These are phyloP conservation scores for Peromyscus maniculatus DNA, from an alignment of 2,113 vertebrate species.

Conservation along the genomic window DNA sequence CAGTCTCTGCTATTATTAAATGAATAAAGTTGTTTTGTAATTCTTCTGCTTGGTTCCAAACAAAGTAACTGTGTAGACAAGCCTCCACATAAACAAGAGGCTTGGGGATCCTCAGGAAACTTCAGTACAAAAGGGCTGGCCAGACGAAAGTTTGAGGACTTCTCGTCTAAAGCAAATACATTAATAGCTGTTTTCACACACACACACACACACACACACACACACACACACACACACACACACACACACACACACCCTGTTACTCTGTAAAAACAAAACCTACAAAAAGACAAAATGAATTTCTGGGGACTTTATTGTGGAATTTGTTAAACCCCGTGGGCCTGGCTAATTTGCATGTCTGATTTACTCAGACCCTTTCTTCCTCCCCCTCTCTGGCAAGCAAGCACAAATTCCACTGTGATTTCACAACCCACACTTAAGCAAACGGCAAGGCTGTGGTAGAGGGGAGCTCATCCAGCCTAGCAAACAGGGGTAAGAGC, in stretches of 20 bases:
- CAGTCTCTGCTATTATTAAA: conserved; percentile 22
- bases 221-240: not conserved
- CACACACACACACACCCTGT: too few species aligned
- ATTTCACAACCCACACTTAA: conserved; percentile 70
- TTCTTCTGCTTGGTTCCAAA: conserved; percentile 5
- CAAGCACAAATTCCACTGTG: conserved; percentile 75
- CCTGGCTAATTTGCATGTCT: conserved; percentile 80
- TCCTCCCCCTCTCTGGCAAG: conserved; percentile 75
- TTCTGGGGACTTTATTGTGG: conserved; percentile 66
- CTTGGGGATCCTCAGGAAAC: not conserved
- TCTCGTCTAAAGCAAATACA: conserved; percentile 49
- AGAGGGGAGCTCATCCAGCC: not conserved
- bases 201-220: not conserved
- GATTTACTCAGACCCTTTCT: conserved; percentile 74
- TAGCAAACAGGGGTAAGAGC: conserved; percentile 39
- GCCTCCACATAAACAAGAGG: conserved; percentile 35
- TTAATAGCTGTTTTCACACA: not conserved
- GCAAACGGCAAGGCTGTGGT: conserved; percentile 30
- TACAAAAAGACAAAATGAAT: conserved; percentile 61
- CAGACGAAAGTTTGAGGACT: conserved; percentile 28
- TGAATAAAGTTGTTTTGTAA: conserved; percentile 18
- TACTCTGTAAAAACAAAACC: conserved; percentile 33
- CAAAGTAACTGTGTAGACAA: not conserved
- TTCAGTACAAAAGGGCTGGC: not conserved
- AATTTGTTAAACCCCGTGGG: conserved; percentile 70